Conservation (phyloP, 2,888 invertebrate genomes). For the Eulithis testata region DNA sequence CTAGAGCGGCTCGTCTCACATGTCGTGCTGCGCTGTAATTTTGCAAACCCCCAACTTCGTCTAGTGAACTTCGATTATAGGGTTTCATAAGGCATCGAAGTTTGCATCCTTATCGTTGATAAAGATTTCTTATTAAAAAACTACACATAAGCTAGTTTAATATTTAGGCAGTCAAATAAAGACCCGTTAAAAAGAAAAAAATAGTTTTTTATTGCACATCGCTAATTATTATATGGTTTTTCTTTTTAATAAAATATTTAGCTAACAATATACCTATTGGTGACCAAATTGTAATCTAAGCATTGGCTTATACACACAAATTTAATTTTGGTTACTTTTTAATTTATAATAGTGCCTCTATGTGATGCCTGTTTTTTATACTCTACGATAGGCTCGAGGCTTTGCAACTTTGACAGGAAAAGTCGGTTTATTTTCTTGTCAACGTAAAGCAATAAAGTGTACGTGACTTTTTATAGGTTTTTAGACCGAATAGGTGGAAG, state of each 20-base stretch:
- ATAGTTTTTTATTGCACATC: too few relatives aligned
- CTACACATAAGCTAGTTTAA: neutral
- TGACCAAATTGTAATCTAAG: too few relatives aligned
- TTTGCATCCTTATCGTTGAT: neutral
- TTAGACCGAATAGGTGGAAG: slow-evolving; percentile 13
- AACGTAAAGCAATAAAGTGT: slow-evolving; percentile 39
- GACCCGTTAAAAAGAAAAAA: too few relatives aligned
- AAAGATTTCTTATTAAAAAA: neutral
- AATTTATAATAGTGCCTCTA: slow-evolving; percentile 4
- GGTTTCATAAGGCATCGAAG: slow-evolving; percentile 9
- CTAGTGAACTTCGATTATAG: slow-evolving; percentile 42
- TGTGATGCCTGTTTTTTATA: neutral
- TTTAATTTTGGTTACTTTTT: too few relatives aligned
- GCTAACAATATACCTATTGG: too few relatives aligned
- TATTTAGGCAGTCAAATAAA: too few relatives aligned
- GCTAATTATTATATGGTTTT: too few relatives aligned
- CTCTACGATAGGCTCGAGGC: slow-evolving; percentile 20
- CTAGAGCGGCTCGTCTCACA: slow-evolving; percentile 24
- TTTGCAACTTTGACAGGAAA: slow-evolving; percentile 41
- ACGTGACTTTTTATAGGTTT: slow-evolving; percentile 39
- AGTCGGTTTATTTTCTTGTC: slow-evolving; percentile 41
- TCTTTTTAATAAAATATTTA: too few relatives aligned
- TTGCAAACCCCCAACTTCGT: slow-evolving; percentile 36
- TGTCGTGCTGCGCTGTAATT: slow-evolving; percentile 38
- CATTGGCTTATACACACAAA: too few relatives aligned